A percentile compares a stretch with the other conserved stretches of the same genome.
Conservation (phyloP, 2,888 invertebrate genomes). For the Sarcophaga subvicina region DNA sequence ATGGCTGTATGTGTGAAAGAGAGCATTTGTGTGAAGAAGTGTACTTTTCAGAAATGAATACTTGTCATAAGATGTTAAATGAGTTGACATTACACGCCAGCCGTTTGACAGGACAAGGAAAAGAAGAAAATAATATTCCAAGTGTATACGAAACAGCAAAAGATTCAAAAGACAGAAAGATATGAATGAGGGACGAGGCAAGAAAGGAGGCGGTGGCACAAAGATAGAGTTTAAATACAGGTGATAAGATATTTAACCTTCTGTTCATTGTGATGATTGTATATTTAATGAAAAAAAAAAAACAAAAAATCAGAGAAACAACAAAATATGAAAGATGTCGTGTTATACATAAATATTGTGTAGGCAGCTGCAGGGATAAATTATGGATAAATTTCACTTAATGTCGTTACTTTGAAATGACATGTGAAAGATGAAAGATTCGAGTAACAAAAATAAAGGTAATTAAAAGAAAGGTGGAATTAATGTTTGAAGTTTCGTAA, state of each 20-base stretch:
- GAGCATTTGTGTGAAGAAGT: not conserved
- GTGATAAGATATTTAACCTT: constrained; percentile 49
- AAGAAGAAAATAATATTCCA: constrained; percentile 35
- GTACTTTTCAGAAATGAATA: constrained; percentile 50
- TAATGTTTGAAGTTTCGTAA: too few relatives aligned
- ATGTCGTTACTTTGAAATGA: constrained; percentile 3
- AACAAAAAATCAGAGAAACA: not conserved
- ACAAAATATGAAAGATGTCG: constrained; percentile 7
- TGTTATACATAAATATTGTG: constrained; percentile 19
- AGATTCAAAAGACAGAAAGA: not conserved
- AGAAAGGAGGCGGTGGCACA: not conserved
- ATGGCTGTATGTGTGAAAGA: too few relatives aligned
- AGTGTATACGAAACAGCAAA: not conserved
- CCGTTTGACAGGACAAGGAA: constrained; percentile 40
- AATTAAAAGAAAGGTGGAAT: too few relatives aligned
- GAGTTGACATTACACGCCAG: constrained; percentile 60
- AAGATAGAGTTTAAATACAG: constrained; percentile 28
- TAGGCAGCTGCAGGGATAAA: constrained; percentile 21
- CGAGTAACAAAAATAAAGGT: too few relatives aligned
- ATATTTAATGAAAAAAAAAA: constrained; percentile 30
- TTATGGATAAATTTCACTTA: not conserved
- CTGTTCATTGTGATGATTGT: constrained; percentile 33
- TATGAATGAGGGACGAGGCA: too few relatives aligned
- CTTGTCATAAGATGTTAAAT: constrained; percentile 66
- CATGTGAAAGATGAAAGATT: constrained; percentile 1